A percentile compares a stretch with the other conserved stretches of the same genome.
Evolutionary conservation across 2,888 invertebrate genomes (phyloP).

Genomic region (Tetropium fuscum): DNA sequence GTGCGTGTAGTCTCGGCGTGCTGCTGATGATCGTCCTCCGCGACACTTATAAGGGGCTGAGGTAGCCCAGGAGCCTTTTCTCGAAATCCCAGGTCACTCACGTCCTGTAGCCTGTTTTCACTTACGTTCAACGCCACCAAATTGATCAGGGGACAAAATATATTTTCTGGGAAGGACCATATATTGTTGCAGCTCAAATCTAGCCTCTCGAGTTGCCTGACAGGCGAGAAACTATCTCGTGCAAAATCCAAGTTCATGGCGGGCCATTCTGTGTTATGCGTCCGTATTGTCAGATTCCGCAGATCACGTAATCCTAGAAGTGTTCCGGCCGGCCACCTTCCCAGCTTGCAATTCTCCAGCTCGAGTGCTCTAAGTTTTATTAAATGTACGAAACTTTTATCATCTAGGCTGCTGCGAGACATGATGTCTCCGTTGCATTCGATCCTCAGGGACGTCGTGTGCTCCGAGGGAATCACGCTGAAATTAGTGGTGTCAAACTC

Average conservation of each 20-base stretch:
- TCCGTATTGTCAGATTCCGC: conserved; percentile 85
- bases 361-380: conserved; percentile 83
- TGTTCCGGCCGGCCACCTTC: conserved; percentile 83
- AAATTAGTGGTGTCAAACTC: conserved; percentile 91
- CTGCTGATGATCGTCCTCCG: conserved; percentile 68
- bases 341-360: conserved; percentile 88
- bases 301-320: conserved; percentile 84
- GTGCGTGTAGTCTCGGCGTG: conserved; percentile 57
- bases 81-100: conserved; percentile 86
- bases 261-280: conserved; percentile 87
- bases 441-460: conserved; percentile 82
- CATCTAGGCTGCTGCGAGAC: conserved; percentile 83
- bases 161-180: conserved; percentile 87
- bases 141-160: conserved; percentile 86
- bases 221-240: conserved; percentile 80
- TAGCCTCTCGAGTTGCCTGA: conserved; percentile 83
- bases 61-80: conserved; percentile 74
- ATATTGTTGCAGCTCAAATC: conserved; percentile 91
- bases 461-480: conserved; percentile 86
- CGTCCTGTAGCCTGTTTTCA: conserved; percentile 88
- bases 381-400: conserved; percentile 84
- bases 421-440: conserved; percentile 85
- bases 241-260: conserved; percentile 87
- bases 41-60: conserved; percentile 75
- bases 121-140: conserved; percentile 87